Base-by-base conservation (phyloP, 2,113 vertebrate species). In the Cromileptes altivelis region DNA sequence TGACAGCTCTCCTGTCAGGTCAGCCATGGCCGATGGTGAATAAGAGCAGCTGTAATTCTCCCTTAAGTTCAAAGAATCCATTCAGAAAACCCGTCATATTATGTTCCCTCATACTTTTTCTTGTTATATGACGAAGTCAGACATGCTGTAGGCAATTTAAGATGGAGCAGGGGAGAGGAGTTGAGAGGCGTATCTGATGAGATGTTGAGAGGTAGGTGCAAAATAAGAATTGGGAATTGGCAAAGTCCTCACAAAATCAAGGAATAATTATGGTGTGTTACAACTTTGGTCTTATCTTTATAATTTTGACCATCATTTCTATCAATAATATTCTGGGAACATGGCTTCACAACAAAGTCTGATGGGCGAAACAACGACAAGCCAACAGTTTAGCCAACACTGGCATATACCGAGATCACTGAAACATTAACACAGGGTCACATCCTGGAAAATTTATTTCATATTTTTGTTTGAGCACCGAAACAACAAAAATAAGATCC, bases 1-100 rank as follows among this genome's bases (percentile, higher is more conserved):
- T 97, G 97, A 97, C 97, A 96, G 96, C 96, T 96, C 95, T 96
- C 96, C 96, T 98, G 97, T 97, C 96, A 96, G 95, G 96, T 96
- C 96, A 96, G 94, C 93, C 95, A 92, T 95, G 96, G 96, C 94
- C 95, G 42, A 69, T n/a, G 94, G 93, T 89, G 96, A 97, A 97
- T 96, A 96, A 96, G 94, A 96, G 95, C 94, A 93, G 92, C 96
- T 96, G 95, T 96, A 97, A 97, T 97, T 97, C 95, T 94, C 94
- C 95, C 90, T 95, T 93, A 96, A 97, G 96, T 89, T 96, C 95
- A 95, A 96, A 96, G 94, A 95, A 96, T 93, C 94, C 95, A 95
- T 95, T 94, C 93, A 96, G 95, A 94, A 97, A 96, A 95, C 96
- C 7, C 14, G 71, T 92, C 93, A 94, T 69, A n/a, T 30, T 64